These are phyloP conservation scores for Zele albiditarsus DNA, from an alignment of 2,888 invertebrate genomes.

Conservation along the genomic window DNA sequence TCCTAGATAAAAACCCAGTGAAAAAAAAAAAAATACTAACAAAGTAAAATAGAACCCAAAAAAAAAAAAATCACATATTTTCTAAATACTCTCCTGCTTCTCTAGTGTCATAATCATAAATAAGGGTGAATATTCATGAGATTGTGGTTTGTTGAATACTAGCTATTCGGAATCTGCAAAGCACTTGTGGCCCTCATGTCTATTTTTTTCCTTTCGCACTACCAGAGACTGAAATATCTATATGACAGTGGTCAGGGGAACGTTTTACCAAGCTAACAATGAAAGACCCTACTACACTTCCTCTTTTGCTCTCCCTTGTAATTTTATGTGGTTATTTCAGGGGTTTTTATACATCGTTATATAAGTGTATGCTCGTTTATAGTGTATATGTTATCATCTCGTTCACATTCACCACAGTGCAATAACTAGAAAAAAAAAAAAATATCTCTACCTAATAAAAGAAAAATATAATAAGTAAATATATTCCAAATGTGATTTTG, in stretches of 20 bases:
- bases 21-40: neutral
- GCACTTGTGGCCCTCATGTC: constrained; percentile 19
- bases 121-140: constrained; percentile 41
- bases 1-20: neutral
- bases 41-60: neutral
- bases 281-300: neutral
- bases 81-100: constrained; percentile 28
- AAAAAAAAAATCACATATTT: constrained; percentile 33
- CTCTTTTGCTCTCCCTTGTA: neutral
- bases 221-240: neutral
- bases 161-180: neutral
- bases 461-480: neutral
- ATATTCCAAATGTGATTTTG: neutral
- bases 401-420: neutral
- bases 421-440: neutral
- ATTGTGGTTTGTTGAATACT: constrained; percentile 15
- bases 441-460: neutral
- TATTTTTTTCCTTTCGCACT: constrained; percentile 19
- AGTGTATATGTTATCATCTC: neutral
- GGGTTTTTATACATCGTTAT: constrained; percentile 30
- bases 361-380: neutral
- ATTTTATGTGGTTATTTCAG: constrained; percentile 30
- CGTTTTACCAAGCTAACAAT: neutral
- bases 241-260: constrained; percentile 12
- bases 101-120: constrained; percentile 21